Evolutionary conservation across 2,113 vertebrate species (phyloP).

Genomic region (Excalfactoria chinensis): DNA sequence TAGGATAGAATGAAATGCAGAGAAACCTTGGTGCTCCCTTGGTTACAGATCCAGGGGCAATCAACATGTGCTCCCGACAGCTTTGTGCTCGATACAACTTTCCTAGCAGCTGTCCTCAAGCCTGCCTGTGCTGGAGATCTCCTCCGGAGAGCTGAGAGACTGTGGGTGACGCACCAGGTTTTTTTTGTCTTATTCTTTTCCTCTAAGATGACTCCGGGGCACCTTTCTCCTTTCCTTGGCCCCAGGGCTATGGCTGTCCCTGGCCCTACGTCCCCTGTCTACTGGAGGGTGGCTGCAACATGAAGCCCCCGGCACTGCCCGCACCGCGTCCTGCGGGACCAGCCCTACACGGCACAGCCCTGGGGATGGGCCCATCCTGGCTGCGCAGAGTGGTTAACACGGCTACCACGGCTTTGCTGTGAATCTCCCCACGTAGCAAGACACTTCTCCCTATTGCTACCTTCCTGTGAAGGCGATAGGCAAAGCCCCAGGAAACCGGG

Average conservation of each 20-base stretch:
- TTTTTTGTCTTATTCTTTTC: neutral
- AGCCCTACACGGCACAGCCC: rapidly evolving
- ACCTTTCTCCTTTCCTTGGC: neutral
- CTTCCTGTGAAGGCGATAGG: neutral
- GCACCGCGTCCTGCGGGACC: rapidly evolving
- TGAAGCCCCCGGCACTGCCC: neutral
- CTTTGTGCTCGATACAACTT: neutral
- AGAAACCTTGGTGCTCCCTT: neutral
- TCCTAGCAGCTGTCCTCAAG: neutral
- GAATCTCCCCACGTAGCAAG: neutral
- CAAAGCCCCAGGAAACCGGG: neutral
- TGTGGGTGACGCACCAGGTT: neutral
- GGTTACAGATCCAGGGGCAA: neutral
- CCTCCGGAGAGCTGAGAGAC: neutral
- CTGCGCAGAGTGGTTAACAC: neutral
- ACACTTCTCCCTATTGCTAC: rapidly evolving
- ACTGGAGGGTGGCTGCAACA: neutral
- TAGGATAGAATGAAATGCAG: neutral
- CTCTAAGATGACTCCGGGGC: neutral
- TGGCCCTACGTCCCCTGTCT: neutral
- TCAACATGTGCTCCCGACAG: rapidly evolving
- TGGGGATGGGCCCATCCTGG: neutral
- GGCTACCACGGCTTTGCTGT: neutral
- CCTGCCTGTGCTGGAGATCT: neutral
- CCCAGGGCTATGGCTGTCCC: neutral